Evolutionary conservation across 2,797 vertebrate species (phyloP).

Genomic region (Chaenodraco wilsoni): DNA sequence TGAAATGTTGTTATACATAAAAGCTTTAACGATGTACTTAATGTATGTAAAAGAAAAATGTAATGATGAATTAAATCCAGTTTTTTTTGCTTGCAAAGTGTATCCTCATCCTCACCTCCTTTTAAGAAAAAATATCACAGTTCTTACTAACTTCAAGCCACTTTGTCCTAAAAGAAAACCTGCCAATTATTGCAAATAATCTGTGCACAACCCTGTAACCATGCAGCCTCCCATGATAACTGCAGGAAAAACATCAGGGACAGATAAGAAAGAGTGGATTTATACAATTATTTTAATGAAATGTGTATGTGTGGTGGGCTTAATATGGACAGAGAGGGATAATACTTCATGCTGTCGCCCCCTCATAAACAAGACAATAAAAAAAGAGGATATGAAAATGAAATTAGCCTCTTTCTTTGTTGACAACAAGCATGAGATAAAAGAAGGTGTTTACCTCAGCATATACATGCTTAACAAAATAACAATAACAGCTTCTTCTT

Average conservation of each 20-base stretch:
- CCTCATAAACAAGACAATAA: conserved; percentile 55
- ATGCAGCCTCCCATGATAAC: conserved; percentile 52
- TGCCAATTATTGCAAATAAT: conserved; percentile 21
- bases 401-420: conserved; percentile 51
- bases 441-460: conserved; percentile 15
- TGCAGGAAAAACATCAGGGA: conserved; percentile 32
- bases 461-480: conserved; percentile 34
- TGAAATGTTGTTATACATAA: background rate
- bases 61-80: background rate
- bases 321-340: conserved; percentile 44
- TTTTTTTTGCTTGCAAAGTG: accelerated
- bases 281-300: conserved; percentile 67
- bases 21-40: background rate
- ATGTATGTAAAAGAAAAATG: background rate
- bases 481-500: conserved; percentile 29
- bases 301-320: conserved; percentile 60
- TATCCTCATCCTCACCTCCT: background rate
- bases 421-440: conserved; percentile 54
- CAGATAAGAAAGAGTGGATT: conserved; percentile 62
- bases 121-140: conserved; percentile 16
- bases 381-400: conserved; percentile 58
- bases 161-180: conserved; percentile 26
- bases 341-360: conserved; percentile 55
- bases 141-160: conserved; percentile 17
- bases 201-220: conserved; percentile 35